These are phyloP conservation scores for Scopus umbretta DNA, from an alignment of 2,113 vertebrate genomes.

Conservation along the genomic window DNA sequence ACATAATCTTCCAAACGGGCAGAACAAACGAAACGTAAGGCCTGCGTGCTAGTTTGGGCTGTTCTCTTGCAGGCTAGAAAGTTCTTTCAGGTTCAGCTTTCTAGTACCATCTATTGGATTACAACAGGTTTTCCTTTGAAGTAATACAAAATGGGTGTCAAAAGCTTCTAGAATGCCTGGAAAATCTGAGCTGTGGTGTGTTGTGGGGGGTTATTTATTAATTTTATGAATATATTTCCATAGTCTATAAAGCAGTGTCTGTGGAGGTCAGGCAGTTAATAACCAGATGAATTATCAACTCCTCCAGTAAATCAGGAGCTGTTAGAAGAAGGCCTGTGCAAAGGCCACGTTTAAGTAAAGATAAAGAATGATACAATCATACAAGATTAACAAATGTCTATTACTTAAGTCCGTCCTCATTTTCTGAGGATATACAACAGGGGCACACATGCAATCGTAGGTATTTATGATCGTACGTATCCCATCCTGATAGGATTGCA, in stretches of 20 bases:
- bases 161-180: neutral
- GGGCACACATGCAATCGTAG: accelerated
- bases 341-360: neutral
- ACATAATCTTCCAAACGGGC: constrained; percentile 51
- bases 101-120: neutral
- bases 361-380: neutral
- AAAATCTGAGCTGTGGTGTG: neutral
- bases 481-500: neutral
- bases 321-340: neutral
- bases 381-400: neutral
- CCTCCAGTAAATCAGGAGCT: neutral
- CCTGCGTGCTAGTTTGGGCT: constrained; percentile 60
- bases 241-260: neutral
- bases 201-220: no score
- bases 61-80: neutral
- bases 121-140: neutral
- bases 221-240: neutral
- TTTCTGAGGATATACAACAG: neutral
- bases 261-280: neutral
- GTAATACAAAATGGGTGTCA: neutral
- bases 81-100: neutral
- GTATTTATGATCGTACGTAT: accelerated
- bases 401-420: neutral
- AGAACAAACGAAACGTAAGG: constrained; percentile 47
- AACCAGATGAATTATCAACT: neutral